Conservation (phyloP, 1,140 invertebrate genomes). For the Sycophila sp. region DNA sequence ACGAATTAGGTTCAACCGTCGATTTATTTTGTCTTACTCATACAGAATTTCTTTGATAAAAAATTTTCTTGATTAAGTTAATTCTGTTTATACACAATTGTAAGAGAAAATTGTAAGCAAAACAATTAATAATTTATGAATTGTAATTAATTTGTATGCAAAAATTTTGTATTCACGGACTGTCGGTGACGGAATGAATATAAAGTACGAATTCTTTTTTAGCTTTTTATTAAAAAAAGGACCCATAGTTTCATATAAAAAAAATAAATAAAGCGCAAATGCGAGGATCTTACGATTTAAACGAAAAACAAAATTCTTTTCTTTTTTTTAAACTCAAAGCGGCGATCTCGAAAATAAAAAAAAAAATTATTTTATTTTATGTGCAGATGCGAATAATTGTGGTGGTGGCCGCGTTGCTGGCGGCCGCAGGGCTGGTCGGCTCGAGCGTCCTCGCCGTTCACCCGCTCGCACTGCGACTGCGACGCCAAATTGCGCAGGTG, state of each 20-base stretch:
- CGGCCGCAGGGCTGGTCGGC: constrained; percentile 29
- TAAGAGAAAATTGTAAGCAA: not conserved
- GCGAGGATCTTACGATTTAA: not conserved
- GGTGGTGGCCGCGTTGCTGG: constrained; percentile 22
- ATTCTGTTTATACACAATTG: not conserved
- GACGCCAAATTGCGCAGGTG: constrained; percentile 75
- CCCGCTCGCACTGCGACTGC: constrained; percentile 78
- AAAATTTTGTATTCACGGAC: too few species aligned
- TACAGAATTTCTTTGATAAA: too few species aligned
- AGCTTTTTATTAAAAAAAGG: too few species aligned
- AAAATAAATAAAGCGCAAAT: not conserved
- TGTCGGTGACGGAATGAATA: too few species aligned
- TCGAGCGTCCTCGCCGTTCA: constrained; percentile 71
- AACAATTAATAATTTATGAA: too few species aligned
- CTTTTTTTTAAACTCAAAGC: not conserved
- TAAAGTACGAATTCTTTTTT: too few species aligned
- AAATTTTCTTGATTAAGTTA: constrained; percentile 17
- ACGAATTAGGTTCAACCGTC: too few species aligned
- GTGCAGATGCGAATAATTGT: constrained; percentile 50
- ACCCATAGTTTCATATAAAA: not conserved
- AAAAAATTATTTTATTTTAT: constrained; percentile 1
- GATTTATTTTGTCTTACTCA: too few species aligned
- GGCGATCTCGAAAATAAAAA: not conserved
- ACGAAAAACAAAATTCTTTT: not conserved
- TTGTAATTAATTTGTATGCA: too few species aligned